Base-by-base conservation (phyloP, 2,888 invertebrate species). In the Eupithecia exiguata region DNA sequence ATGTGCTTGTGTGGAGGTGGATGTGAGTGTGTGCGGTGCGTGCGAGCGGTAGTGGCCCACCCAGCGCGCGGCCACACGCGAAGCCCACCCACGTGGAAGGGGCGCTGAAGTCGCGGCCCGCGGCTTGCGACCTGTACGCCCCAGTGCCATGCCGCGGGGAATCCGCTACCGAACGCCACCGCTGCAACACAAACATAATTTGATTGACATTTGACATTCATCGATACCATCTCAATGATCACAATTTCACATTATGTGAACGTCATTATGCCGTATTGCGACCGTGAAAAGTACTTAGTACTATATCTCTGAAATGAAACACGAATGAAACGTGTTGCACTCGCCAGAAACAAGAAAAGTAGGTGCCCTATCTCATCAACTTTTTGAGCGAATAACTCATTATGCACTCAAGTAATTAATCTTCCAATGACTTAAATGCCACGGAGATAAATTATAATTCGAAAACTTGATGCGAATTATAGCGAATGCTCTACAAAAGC, bases 41-140 rank as follows among this genome's bases (percentile, higher is more conserved):
- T 87, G 90, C 87, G 89, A 84, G 89, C 89, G 86, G 88, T 86
- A 88, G 91, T 87, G 89, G 92, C 82, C 93, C 94, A 94, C 93
- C 94, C 94, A 93, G 91, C 88, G 92, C 91, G 94, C 89, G 94
- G 90, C 94, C 94, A 94, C 94, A 92, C 94, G 90, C 90, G 87
- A 87, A 87, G 94, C 87, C 94, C 94, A 94, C 94, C 94, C 94
- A 94, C 93, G 93, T 90, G 87, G 94, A 91, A 88, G 91, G 88
- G 89, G 89, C 88, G 89, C 88, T 88, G 84, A 86, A 86, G 81
- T 83, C 89, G 88, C 89, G 90, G 92, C 89, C 91, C 90, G 92
- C 89, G 81, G 78, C 81, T 38, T 74, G 83, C 84, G 62, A 67
- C 71, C 82, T 78, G 74, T 74, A 21, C 38, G 69, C 70, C 69